Evolutionary conservation across 2,113 vertebrate genomes (phyloP), one percentile per base, ranked within the genome.

Genomic region (Pogonocichla stellata): DNA sequence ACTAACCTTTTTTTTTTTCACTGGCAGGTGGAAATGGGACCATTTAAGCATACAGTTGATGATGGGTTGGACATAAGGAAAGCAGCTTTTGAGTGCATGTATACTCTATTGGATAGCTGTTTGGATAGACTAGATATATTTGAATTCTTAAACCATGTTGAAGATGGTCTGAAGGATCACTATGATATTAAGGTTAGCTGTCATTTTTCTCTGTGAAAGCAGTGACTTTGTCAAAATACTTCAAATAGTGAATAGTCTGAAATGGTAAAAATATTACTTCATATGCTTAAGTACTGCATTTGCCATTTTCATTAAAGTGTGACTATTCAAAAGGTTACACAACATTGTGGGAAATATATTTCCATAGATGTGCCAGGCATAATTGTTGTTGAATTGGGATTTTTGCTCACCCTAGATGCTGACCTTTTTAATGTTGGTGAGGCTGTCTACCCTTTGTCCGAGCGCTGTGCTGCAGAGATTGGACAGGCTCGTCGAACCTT

Each of bases 81-180:
- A 98, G 99, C 99, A 75, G 99, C 99, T 78, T 99, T 99, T 91
- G 99, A 99, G 96, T 99, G 99, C 98, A 99, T 99, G 99, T 99
- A 99, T 92, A 99, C 99, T 79, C 99, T 99, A 80, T 96, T 99
- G 97, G 99, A 99, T 97, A 99, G 99, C 97, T 99, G 99, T 97
- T 98, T 99, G 95, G 99, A 99, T 97, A 98, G 99, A 70, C 97
- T 99, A 81, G 99, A 99, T 98, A 99, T 99, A 98, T 99, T 99
- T 98, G 99, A 99, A 98, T 99, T 99, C 98, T 98, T 99, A 88
- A 99, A 99, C 98, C 99, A 99, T 58, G 99, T 99, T 82, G 99
- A 99, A 98, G 99, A 99, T 97, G 99, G 99, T 48, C 98, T 99
- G 57, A 99, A 99, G 97, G 99, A 99, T 97, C 99, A 99, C 98